A percentile compares a stretch with the other conserved stretches of the same genome.
These are phyloP conservation scores for Dromius quadrimaculatus DNA, from an alignment of 2,888 invertebrate species.

Conservation along the genomic window DNA sequence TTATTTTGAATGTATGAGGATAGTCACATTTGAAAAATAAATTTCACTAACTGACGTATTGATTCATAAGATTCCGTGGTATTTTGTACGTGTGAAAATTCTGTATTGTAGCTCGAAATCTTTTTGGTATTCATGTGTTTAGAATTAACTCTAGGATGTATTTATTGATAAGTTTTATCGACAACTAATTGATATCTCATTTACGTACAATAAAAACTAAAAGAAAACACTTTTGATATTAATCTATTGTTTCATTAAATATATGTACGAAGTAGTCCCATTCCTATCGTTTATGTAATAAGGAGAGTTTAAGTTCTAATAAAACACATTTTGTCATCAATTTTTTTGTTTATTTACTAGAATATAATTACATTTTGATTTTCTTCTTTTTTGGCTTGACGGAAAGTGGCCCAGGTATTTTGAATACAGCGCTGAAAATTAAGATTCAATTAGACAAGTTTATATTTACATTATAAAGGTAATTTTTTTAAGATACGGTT, in stretches of 20 bases:
- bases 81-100: conserved; percentile 47
- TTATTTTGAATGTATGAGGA: conserved; percentile 27
- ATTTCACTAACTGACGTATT: conserved; percentile 20
- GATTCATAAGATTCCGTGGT: conserved; percentile 27
- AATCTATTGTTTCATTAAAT: conserved; percentile 42
- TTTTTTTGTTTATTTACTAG: conserved; percentile 8
- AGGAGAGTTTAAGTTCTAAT: conserved; percentile 31
- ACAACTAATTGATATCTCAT: conserved; percentile 41
- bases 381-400: conserved; percentile 87
- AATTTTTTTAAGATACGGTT: too few relatives aligned
- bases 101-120: conserved; percentile 31
- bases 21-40: conserved; percentile 37
- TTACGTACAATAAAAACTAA: conserved; percentile 48
- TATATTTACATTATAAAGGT: too few relatives aligned
- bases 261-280: conserved; percentile 33
- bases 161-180: conserved; percentile 49
- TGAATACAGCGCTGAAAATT: conserved; percentile 87
- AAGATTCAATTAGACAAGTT: too few relatives aligned
- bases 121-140: conserved; percentile 41
- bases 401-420: conserved; percentile 84
- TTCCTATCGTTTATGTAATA: conserved; percentile 35
- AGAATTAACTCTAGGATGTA: conserved; percentile 48
- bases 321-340: conserved; percentile 34
- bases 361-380: conserved; percentile 68
- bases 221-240: conserved; percentile 48